phyloP scores from a whole-genome alignment of 92 coral and sea anemone species.

The Hydrozoanthus gracilis region DNA sequence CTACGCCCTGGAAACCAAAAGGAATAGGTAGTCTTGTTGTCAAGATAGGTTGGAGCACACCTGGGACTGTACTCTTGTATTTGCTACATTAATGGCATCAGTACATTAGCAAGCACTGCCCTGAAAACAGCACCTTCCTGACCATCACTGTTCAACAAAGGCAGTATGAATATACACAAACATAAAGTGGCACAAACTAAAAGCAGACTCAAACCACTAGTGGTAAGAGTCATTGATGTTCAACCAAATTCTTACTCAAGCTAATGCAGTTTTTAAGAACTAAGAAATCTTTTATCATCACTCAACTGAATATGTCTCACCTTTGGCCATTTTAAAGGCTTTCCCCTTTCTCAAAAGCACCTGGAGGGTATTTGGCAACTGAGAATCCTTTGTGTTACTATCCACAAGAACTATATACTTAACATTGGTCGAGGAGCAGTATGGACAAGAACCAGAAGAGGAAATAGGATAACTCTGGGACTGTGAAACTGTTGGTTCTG shows the following conservation, averaged over 20 bases:
- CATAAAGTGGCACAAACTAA: too few species aligned
- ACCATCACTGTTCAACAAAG: too few species aligned
- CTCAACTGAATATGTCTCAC: slow-evolving; percentile 46
- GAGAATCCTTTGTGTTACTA: slow-evolving; percentile 72
- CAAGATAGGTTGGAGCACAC: too few species aligned
- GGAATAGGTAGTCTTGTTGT: too few species aligned
- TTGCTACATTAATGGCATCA: too few species aligned
- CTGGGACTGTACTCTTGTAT: too few species aligned
- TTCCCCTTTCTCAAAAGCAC: slow-evolving; percentile 71
- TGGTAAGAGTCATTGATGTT: too few species aligned
- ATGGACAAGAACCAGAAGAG: slow-evolving; percentile 86
- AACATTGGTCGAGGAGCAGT: slow-evolving; percentile 83
- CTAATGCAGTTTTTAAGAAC: background rate
- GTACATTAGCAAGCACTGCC: too few species aligned
- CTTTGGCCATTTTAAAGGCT: slow-evolving; percentile 99
- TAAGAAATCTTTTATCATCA: background rate
- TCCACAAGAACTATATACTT: slow-evolving; percentile 87
- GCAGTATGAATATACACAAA: too few species aligned
- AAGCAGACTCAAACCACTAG: too few species aligned
- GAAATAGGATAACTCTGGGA: slow-evolving; percentile 78
- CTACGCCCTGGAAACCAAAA: slow-evolving; percentile 68
- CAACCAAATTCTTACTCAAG: too few species aligned
- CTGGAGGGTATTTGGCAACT: slow-evolving; percentile 85
- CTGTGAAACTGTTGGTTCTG: slow-evolving; percentile 19
- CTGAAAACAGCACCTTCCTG: too few species aligned